Evolutionary conservation across 2,797 vertebrate genomes (phyloP).

Genomic region (Megaceryle alcyon): DNA sequence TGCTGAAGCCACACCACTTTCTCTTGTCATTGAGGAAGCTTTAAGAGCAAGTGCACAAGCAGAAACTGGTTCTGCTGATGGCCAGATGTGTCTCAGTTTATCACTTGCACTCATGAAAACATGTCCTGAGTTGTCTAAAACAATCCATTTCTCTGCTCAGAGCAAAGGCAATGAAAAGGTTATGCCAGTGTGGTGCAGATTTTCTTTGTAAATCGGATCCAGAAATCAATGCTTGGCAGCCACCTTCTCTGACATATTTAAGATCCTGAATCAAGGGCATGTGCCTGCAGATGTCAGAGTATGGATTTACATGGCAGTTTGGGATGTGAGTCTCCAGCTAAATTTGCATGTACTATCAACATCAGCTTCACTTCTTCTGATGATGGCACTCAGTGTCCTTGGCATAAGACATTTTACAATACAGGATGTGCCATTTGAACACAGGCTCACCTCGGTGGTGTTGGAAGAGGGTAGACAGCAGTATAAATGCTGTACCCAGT

Average conservation of each 20-base stretch:
- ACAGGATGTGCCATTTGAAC: background rate
- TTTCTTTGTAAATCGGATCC: slow-evolving; percentile 49
- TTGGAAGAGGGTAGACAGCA: background rate
- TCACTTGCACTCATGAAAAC: slow-evolving; percentile 7
- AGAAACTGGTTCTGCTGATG: slow-evolving; percentile 5
- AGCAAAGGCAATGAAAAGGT: slow-evolving; percentile 49
- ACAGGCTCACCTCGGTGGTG: background rate
- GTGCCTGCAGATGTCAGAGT: slow-evolving; percentile 1
- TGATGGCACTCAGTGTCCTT: background rate
- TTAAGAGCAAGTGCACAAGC: background rate
- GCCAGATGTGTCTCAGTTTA: slow-evolving; percentile 22
- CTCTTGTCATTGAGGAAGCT: background rate
- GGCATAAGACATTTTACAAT: background rate
- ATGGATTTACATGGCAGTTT: slow-evolving; percentile 32
- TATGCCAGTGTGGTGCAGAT: background rate
- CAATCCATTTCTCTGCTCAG: slow-evolving; percentile 22
- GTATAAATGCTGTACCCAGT: background rate
- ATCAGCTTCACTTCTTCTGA: background rate
- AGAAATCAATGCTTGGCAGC: slow-evolving; percentile 19
- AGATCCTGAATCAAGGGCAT: background rate
- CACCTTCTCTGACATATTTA: background rate
- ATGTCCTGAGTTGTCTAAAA: slow-evolving; percentile 26
- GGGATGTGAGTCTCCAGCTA: background rate
- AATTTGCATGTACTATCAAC: background rate
- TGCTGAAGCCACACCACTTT: slow-evolving; percentile 11